A percentile compares a stretch with the other conserved stretches of the same genome.
phyloP scores from a whole-genome alignment of 1,140 invertebrate genomes.

The Physella acuta region DNA sequence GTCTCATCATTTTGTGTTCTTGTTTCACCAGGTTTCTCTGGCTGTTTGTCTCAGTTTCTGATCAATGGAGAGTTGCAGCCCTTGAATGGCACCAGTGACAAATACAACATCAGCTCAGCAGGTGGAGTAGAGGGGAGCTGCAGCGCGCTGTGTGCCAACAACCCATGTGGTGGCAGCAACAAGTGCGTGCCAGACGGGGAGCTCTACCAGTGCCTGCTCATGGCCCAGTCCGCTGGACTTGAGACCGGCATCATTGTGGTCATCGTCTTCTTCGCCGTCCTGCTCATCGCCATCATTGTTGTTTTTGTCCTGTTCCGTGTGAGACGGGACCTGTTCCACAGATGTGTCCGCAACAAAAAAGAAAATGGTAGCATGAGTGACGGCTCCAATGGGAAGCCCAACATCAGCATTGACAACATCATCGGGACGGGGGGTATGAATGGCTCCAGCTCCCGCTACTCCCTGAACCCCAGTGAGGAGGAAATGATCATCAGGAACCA shows the following conservation, averaged over 20 bases:
- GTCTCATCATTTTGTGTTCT: conserved; percentile 19
- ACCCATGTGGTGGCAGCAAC: conserved; percentile 32
- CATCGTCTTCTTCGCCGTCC: conserved; percentile 50
- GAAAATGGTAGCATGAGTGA: conserved; percentile 26
- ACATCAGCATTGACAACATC: conserved; percentile 22
- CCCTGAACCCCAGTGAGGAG: conserved; percentile 49
- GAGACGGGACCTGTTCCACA: conserved; percentile 63
- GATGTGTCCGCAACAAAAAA: conserved; percentile 27
- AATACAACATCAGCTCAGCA: conserved; percentile 37
- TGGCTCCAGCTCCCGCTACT: conserved; percentile 53
- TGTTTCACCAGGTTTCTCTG: conserved; percentile 73
- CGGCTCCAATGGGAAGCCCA: conserved; percentile 29
- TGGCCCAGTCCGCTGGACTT: conserved; percentile 58
- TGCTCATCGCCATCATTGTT: conserved; percentile 72
- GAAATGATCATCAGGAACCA: conserved; percentile 55
- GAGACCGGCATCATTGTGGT: conserved; percentile 48
- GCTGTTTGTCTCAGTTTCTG: conserved; percentile 85
- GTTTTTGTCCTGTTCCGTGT: conserved; percentile 89
- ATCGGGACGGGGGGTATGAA: conserved; percentile 12
- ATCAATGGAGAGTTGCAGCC: conserved; percentile 87
- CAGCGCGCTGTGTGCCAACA: conserved; percentile 37
- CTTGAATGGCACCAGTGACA: conserved; percentile 72
- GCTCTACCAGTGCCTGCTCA: conserved; percentile 58
- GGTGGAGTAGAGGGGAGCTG: conserved; percentile 39
- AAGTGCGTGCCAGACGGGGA: conserved; percentile 35